Conservation (phyloP, 2,113 vertebrate genomes). For the Salvelinus fontinalis region DNA sequence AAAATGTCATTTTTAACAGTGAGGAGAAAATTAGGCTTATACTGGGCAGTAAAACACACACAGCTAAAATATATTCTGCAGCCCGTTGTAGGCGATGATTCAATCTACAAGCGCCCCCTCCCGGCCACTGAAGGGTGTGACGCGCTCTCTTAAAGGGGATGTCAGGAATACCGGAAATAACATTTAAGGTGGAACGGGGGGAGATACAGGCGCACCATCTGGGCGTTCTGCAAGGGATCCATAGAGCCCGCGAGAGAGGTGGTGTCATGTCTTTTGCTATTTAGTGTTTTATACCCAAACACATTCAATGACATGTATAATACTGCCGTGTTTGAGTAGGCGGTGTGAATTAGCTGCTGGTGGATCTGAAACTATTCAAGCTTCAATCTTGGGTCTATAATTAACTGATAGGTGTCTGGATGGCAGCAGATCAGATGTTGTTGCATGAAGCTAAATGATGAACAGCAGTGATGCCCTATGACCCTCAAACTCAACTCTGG, state of each 20-base stretch:
- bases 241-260: background rate
- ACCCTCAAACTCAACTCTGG: too few relatives aligned
- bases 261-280: background rate
- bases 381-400: too few relatives aligned
- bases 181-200: slow-evolving; percentile 67
- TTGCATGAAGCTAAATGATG: too few relatives aligned
- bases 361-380: too few relatives aligned
- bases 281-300: background rate
- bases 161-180: slow-evolving; percentile 56
- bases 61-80: background rate
- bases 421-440: too few relatives aligned
- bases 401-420: too few relatives aligned
- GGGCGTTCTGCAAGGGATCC: background rate
- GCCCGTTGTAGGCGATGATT: background rate
- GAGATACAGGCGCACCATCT: slow-evolving; percentile 42
- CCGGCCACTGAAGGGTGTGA: rapidly evolving
- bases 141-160: slow-evolving; percentile 68
- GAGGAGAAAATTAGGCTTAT: slow-evolving; percentile 1
- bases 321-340: background rate
- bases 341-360: too few relatives aligned
- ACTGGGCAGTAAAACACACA: background rate
- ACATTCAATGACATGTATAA: background rate
- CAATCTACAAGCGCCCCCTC: slow-evolving; percentile 57
- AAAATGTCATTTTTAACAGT: slow-evolving; percentile 16
- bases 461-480: too few relatives aligned